A percentile compares a stretch with the other conserved stretches of the same genome.
Evolutionary conservation across 1,140 invertebrate species (phyloP).

Genomic region (Nasonia longicornis): DNA sequence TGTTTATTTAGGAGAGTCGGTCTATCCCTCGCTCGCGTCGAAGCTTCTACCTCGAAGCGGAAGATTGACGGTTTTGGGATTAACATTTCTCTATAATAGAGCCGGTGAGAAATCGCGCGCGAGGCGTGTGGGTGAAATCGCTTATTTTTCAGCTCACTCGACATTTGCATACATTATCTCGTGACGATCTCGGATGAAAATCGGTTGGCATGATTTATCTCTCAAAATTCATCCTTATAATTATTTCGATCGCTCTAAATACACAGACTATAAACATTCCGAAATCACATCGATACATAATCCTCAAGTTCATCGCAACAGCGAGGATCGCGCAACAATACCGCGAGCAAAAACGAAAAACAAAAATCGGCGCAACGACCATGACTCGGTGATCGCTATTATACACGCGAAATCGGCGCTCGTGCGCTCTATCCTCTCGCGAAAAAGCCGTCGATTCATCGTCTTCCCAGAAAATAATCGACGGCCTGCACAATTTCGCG

Average conservation of each 20-base stretch:
- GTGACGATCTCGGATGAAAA: conserved; percentile 1
- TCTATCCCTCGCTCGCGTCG: neutral
- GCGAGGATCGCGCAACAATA: no score
- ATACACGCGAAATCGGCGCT: conserved; percentile 1
- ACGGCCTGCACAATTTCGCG: neutral
- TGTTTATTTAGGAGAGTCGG: conserved; percentile 4
- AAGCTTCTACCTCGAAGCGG: neutral
- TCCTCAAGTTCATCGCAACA: conserved; percentile 28
- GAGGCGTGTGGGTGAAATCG: conserved; percentile 17
- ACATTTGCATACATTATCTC: neutral
- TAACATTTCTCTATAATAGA: conserved; percentile 7
- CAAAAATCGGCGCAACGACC: neutral
- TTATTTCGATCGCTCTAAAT: no score
- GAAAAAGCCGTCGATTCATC: conserved; percentile 6
- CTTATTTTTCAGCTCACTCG: neutral
- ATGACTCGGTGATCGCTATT: neutral
- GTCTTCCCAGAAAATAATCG: conserved; percentile 24
- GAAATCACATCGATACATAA: neutral
- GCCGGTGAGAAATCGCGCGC: neutral
- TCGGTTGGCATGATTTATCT: neutral
- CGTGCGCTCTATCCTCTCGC: neutral
- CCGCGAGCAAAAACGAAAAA: neutral
- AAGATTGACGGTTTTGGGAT: neutral
- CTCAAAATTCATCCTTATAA: no score
- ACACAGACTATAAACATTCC: no score